Evolutionary conservation across 2,797 vertebrate species (phyloP), one percentile per base, ranked within the genome.

Genomic region (Crenuchus spilurus): DNA sequence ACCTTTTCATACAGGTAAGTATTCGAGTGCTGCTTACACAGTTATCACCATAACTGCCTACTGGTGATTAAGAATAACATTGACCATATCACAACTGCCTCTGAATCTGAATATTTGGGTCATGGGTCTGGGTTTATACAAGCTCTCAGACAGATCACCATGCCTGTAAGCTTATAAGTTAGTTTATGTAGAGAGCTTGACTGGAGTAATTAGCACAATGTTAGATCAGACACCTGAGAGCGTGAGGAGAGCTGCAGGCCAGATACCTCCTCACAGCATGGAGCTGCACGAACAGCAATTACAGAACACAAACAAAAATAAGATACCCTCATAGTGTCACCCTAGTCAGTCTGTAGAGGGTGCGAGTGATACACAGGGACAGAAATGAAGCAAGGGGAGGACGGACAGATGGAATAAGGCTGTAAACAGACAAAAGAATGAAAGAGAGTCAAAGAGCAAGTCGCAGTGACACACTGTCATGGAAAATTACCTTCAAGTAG

Each of bases 151-250:
- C 41, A 57, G 30, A 79, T 69, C 20, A 41, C 33, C 46, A 57
- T 35, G 13, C 54, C 49, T 58, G 39, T 49, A 58, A 69, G 68
- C 35, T 66, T 66, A 39, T 51, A 35, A 60, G 9, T 2, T 4
- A 35, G 14, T 58, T 35, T 26, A 67, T 71, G 42, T 72, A 55
- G 48, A 37, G 54, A 57, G 31, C 52, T 65, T 54, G 35, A 62
- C 0, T 65, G 28, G 44, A 57, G 57, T 51, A 42, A 73, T 64
- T 18, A 65, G 18, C 42, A 65, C 39, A 33, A 6, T 3, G 44
- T 69, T 24, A 54, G 41, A 73, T 46, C 28, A 48, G 30, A 76
- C 39, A 65, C 28, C 18, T 37, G 30, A 22, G 44, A 22, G 28
- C 18, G 37, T 31, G 46, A 48, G 26, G 24, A 64, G 33, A 31